Evolutionary conservation across 2,113 vertebrate species (phyloP), one percentile per base, ranked within the genome.

Genomic region (Lophius piscatorius): DNA sequence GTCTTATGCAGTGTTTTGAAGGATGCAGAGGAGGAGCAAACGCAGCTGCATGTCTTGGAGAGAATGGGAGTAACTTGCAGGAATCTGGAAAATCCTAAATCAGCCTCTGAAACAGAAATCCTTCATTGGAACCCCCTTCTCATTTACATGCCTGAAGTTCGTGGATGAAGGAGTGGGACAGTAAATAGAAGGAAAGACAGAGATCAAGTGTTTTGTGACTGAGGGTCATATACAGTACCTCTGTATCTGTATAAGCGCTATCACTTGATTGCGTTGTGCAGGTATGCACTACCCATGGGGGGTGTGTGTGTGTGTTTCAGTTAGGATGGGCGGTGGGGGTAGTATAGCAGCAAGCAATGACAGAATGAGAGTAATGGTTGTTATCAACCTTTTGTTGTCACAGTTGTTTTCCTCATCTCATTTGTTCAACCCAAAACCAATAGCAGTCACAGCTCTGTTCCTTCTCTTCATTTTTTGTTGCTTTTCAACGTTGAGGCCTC

Each of bases 61-160:
- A 39, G 46, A 56, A 59, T 51, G 49, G 57, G 50, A 80, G 67
- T 48, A 36, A 47, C 66, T 47, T 74, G 42, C 63, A 66, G 31
- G 64, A 79, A 83, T 78, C 28, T 74, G 46, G 67, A 80, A 33
- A 62, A 63, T 34, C 67, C 71, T 75, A 71, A 83, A 58, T 79
- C 74, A 74, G 68, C 41, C 80, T 67, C 64, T 14, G 51, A 42
- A n/a, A n/a, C n/a, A 65, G 63, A 58, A 42, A 68, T 54, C 1
- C 67, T 74, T 59, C 62, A 63, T n/a, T 56, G 48, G 28, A 56
- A 69, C 22, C 49, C 33, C 56, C 58, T 56, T 58, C 64, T 5
- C n/a, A n/a, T n/a, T n/a, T n/a, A n/a, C 2, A 21, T 42, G 40
- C 56, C 28, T 45, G 16, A 21, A 38, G 17, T 51, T 51, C 38